phyloP scores from a whole-genome alignment of 1,140 invertebrate genomes.

The Physella acuta region DNA sequence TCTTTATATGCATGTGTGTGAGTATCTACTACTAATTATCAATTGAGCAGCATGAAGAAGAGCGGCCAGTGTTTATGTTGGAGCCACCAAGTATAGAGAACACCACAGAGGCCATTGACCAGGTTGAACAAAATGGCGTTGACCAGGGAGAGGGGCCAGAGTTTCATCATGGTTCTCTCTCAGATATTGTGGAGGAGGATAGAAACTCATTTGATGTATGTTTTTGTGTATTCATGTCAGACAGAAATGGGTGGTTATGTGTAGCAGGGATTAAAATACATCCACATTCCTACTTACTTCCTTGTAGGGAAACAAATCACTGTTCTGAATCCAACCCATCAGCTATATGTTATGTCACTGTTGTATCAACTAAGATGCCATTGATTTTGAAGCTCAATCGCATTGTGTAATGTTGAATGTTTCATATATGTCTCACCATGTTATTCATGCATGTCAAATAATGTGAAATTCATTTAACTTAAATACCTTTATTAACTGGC shows the following conservation, averaged over 20 bases:
- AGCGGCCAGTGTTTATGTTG: conserved; percentile 83
- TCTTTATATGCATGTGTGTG: conserved; percentile 17
- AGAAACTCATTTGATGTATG: conserved; percentile 47
- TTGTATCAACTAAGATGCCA: too few species aligned
- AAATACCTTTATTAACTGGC: too few species aligned
- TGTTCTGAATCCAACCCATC: too few species aligned
- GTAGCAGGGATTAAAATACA: too few species aligned
- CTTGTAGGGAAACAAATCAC: too few species aligned
- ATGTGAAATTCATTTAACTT: too few species aligned
- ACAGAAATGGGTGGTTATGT: not conserved
- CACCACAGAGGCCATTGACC: not conserved
- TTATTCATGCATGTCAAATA: too few species aligned
- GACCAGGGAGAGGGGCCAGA: conserved; percentile 31
- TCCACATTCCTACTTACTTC: too few species aligned
- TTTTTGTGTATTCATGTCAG: conserved; percentile 22
- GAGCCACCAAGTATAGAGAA: conserved; percentile 65
- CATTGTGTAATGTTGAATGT: too few species aligned
- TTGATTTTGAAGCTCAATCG: too few species aligned
- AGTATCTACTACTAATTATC: conserved; percentile 14
- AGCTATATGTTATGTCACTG: too few species aligned
- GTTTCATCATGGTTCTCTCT: conserved; percentile 44
- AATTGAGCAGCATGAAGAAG: conserved; percentile 52
- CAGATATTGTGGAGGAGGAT: conserved; percentile 55
- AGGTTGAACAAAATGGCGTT: conserved; percentile 26
- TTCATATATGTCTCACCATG: too few species aligned